Base-by-base conservation (phyloP, 2,113 vertebrate genomes). In the Brachyhypopomus gauderio region DNA sequence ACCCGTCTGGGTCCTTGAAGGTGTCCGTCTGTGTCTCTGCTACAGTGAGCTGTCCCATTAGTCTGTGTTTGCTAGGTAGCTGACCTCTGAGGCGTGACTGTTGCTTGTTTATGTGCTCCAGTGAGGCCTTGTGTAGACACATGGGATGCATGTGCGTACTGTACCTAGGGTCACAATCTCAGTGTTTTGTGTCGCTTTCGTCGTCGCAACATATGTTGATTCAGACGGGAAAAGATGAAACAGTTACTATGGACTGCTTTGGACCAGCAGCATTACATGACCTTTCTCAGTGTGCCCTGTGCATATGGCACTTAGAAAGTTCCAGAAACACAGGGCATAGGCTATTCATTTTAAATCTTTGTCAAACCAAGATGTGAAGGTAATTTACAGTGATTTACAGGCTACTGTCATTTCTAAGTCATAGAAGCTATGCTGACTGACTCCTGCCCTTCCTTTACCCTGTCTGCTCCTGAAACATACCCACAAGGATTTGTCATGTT, bases 91-190 rank as follows among this genome's bases (percentile, higher is more conserved):
- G 77, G 73, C 76, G 60, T 63, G 56, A 66, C 64, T 83, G 81
- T 72, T 88, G 83, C 87, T 87, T 92, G 89, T 90, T 92, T 87
- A 80, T 85, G 78, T 66, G 77, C 87, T 83, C 77, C 85, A 83
- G 83, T 87, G 85, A 82, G 86, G 89, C 89, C 81, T 88, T 89
- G 91, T 88, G 20, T 71, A 81, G 69, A 71, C 20, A 76, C n/a
- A 52, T 34, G 73, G 56, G 69, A n/a, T 45, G 63, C 63, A 48
- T 78, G 74, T 48, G 72, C 60, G 75, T 62, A 25, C 34, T 70
- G 81, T 38, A 17, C 64, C 48, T 78, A 30, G 75, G 78, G 23
- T 72, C 67, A 55, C 27, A 22, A 30, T 30, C 38, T 41, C 25
- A 20, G 23, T 66, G 59, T 19, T 27, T 30, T 22, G 1, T 19